phyloP scores from a whole-genome alignment of 2,113 vertebrate genomes.

The Lichenostomus cassidix region DNA sequence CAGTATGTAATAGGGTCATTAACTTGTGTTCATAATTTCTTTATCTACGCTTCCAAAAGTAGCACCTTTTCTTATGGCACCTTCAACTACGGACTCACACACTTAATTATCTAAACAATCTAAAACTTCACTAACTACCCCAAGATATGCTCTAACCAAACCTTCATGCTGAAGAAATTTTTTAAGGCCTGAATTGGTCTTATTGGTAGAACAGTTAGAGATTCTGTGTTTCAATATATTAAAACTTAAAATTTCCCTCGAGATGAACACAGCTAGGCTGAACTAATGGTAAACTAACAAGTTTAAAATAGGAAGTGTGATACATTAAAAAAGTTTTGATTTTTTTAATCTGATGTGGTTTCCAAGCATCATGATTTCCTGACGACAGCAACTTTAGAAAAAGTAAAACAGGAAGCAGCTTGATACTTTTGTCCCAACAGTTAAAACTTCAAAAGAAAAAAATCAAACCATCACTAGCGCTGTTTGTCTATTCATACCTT shows the following conservation, averaged over 20 bases:
- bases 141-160: neutral
- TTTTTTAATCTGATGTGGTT: neutral
- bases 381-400: neutral
- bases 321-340: neutral
- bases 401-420: neutral
- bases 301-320: neutral
- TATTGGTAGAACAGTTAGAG: neutral
- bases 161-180: neutral
- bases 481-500: neutral
- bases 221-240: neutral
- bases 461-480: neutral
- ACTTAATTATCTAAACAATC: neutral
- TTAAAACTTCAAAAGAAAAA: neutral
- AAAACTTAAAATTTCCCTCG: neutral
- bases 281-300: neutral
- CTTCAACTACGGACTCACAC: neutral
- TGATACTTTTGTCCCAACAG: neutral
- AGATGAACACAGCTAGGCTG: neutral
- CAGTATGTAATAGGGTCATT: neutral
- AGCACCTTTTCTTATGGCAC: neutral
- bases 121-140: neutral
- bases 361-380: neutral
- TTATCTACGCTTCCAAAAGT: neutral
- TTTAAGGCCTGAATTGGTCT: neutral
- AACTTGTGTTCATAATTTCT: neutral